Evolutionary conservation across 1,140 invertebrate genomes (phyloP), one percentile per base, ranked within the genome.

Genomic region (Lepidurus apus): DNA sequence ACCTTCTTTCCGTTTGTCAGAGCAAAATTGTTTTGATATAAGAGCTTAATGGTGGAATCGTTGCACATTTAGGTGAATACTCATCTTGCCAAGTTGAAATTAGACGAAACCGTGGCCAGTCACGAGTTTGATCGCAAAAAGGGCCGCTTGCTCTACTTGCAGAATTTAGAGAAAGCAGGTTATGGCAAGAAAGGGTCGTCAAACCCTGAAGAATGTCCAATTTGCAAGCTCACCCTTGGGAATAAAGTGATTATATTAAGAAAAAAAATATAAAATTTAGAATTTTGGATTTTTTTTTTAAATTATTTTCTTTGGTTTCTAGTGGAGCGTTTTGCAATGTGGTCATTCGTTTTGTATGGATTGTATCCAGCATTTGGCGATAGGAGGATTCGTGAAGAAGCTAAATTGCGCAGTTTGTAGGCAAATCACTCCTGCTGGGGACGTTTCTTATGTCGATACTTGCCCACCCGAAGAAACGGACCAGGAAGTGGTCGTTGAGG

Each of bases 251-350:
- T 78, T 17, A 74, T 8, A 4, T 74, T 74, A 24, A 5, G 5
- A 11, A 13, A 21, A n/a, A 74, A 13, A 17, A 42, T 24, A 3
- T 42, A 0, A 17, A 74, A 21, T 34, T 8, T 34, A 7, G 26
- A 3, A 74, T 4, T 13, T 17, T 74, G 74, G 10, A 74, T 2
- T 47, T 9, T 47, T 47, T 77, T 76, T 44, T 42, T 73, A 53
- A 47, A 7, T 8, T 7, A 43, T 75, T 24, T 21, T 77, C 24
- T 44, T 77, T 24, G 1, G 1, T 1, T 26, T 42, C 17, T 83
- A 91, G 84, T 92, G 91, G 91, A 88, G 86, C 81, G 90, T 92
- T 21, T 83, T 93, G 44, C 84, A 85, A 26, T 93, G 91, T 85
- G 91, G 91, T 7, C 91, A 93, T 82, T 89, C 87, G 80, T 91